These are phyloP conservation scores for Halocynthia aurantium DNA, from an alignment of 23 tunicate genomes.

Conservation along the genomic window DNA sequence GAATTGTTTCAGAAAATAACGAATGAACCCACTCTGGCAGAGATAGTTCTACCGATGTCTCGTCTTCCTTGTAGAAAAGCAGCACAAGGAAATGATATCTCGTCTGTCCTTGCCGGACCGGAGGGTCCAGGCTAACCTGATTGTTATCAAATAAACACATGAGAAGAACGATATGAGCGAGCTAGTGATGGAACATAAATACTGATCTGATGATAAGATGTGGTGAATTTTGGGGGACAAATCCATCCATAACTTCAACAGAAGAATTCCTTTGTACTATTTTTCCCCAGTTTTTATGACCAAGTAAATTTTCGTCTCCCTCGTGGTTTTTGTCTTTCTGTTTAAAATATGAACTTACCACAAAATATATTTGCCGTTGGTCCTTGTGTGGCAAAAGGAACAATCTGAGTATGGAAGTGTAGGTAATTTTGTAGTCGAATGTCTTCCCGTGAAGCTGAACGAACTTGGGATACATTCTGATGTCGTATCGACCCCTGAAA, in stretches of 20 bases:
- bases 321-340: too few relatives aligned
- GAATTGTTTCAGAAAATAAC: neutral
- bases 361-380: conserved; percentile 95
- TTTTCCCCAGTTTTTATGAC: too few relatives aligned
- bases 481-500: conserved; percentile 92
- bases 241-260: neutral
- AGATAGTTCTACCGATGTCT: conserved; percentile 56
- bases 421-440: conserved; percentile 95
- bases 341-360: conserved; percentile 31
- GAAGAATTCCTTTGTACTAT: neutral
- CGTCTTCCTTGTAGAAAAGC: conserved; percentile 84
- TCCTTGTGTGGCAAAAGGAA: conserved; percentile 95
- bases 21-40: conserved; percentile 52
- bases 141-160: too few relatives aligned
- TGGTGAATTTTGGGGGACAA: neutral
- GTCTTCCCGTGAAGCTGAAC: conserved; percentile 98
- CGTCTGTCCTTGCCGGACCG: conserved; percentile 94
- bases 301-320: too few relatives aligned
- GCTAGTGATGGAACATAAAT: too few relatives aligned
- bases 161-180: too few relatives aligned
- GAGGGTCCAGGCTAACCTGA: conserved; percentile 96
- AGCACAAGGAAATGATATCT: conserved; percentile 86
- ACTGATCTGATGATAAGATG: conserved; percentile 1
- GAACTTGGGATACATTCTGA: conserved; percentile 92
- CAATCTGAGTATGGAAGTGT: conserved; percentile 84